Conservation (phyloP, 23 tunicate genomes). For the Ciona savignyi region DNA sequence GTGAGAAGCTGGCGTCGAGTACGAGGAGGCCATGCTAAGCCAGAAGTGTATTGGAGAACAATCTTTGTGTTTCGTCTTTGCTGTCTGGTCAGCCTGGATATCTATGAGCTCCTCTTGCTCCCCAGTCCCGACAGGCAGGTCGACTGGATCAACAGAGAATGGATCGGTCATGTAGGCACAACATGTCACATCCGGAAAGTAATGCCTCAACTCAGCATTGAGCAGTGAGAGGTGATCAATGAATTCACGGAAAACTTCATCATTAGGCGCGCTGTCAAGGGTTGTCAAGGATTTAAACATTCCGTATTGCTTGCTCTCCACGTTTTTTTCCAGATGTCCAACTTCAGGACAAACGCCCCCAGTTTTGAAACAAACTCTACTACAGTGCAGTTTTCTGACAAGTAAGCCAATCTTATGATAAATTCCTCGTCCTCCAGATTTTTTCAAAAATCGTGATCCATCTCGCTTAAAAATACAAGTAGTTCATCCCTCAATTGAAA, state of each 20-base stretch:
- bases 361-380: too few species aligned
- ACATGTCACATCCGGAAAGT: slow-evolving; percentile 12
- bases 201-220: slow-evolving; percentile 9
- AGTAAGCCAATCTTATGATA: slow-evolving; percentile 31
- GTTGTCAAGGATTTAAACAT: too few species aligned
- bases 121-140: slow-evolving; percentile 18
- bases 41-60: slow-evolving; percentile 40
- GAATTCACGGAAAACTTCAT: slow-evolving; percentile 2
- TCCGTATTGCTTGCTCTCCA: too few species aligned
- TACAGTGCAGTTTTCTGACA: slow-evolving; percentile 18
- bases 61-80: slow-evolving; percentile 3
- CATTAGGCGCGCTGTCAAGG: slow-evolving; percentile 5
- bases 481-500: slow-evolving; percentile 54
- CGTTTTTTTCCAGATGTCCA: slow-evolving; percentile 14
- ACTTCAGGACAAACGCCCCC: slow-evolving; percentile 7
- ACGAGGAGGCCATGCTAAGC: slow-evolving; percentile 25
- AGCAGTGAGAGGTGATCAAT: too few species aligned
- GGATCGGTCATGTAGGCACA: too few species aligned
- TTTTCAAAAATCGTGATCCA: slow-evolving; percentile 24
- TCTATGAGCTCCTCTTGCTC: slow-evolving; percentile 14
- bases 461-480: slow-evolving; percentile 16
- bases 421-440: slow-evolving; percentile 27
- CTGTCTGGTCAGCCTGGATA: too few species aligned
- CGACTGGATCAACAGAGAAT: slow-evolving; percentile 9
- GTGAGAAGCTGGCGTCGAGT: too few species aligned